Evolutionary conservation across 2,888 invertebrate genomes (phyloP).

Genomic region (Tenthredo livida): DNA sequence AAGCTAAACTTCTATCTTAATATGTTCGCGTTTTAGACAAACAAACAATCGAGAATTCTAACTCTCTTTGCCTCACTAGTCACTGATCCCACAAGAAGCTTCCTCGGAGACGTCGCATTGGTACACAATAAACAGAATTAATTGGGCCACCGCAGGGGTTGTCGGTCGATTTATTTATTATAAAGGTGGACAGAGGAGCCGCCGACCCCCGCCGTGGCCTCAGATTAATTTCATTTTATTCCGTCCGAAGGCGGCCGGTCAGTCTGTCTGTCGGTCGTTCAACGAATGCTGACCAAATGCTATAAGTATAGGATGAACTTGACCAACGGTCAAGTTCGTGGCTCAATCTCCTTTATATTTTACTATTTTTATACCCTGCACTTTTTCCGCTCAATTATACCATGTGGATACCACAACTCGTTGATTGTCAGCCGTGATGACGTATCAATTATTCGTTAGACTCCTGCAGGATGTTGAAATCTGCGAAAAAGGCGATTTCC

Average conservation of each 20-base stretch:
- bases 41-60: neutral
- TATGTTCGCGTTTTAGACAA: neutral
- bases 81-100: slow-evolving; percentile 22
- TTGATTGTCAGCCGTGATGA: neutral
- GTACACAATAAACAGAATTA: slow-evolving; percentile 65
- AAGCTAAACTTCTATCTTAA: neutral
- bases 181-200: slow-evolving; percentile 56
- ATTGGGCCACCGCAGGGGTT: slow-evolving; percentile 68
- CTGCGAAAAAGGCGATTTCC: neutral
- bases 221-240: slow-evolving; percentile 62
- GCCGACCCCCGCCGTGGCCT: slow-evolving; percentile 59
- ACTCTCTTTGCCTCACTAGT: neutral
- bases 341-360: neutral
- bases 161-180: slow-evolving; percentile 70
- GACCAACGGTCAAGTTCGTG: neutral
- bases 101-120: slow-evolving; percentile 42
- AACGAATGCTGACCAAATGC: neutral
- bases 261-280: slow-evolving; percentile 33
- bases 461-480: neutral
- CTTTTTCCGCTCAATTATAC: neutral
- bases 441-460: neutral
- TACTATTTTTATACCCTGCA: neutral
- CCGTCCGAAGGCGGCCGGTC: slow-evolving; percentile 59
- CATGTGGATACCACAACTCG: neutral
- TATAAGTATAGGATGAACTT: neutral